Base-by-base conservation (phyloP, 2,113 vertebrate genomes). In the Chascanopsetta lugubris region DNA sequence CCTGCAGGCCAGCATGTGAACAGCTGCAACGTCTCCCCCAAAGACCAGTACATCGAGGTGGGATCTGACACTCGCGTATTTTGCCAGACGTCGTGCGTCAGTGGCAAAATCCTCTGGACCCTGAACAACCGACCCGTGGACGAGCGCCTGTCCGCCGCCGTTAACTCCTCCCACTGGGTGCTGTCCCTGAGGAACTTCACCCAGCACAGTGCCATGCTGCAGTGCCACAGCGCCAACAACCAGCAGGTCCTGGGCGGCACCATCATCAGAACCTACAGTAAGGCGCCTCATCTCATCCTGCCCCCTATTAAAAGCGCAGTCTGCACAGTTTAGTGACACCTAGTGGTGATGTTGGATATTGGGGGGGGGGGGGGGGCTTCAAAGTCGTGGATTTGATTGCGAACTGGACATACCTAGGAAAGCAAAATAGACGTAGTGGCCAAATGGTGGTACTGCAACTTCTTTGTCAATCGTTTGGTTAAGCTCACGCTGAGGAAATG, bases 251-350 rank as follows among this genome's bases (percentile, higher is more conserved):
- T 89, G 0, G 86, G 78, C 20, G 89, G 89, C 40, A 76, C 72
- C 68, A 75, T 1, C n/a, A 63, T 90, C 49, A 48, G 0, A 32
- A 75, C 78, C 5, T 88, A 86, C 56, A 38, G 89, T 90, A 76
- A 87, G 83, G 49, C 12, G 24, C 17, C n/a, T n/a, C n/a, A n/a
- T n/a, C n/a, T n/a, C n/a, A n/a, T n/a, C n/a, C n/a, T n/a, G n/a
- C n/a, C n/a, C n/a, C n/a, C n/a, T n/a, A n/a, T n/a, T n/a, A n/a
- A n/a, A n/a, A n/a, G n/a, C n/a, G n/a, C n/a, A n/a, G n/a, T n/a
- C n/a, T n/a, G n/a, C n/a, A n/a, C n/a, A n/a, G n/a, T n/a, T n/a
- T n/a, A n/a, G n/a, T n/a, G n/a, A n/a, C n/a, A n/a, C n/a, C n/a
- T n/a, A n/a, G n/a, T n/a, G n/a, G n/a, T n/a, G n/a, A n/a, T n/a